phyloP scores from a whole-genome alignment of 2,113 vertebrate genomes.

The Oryzias melastigma region DNA sequence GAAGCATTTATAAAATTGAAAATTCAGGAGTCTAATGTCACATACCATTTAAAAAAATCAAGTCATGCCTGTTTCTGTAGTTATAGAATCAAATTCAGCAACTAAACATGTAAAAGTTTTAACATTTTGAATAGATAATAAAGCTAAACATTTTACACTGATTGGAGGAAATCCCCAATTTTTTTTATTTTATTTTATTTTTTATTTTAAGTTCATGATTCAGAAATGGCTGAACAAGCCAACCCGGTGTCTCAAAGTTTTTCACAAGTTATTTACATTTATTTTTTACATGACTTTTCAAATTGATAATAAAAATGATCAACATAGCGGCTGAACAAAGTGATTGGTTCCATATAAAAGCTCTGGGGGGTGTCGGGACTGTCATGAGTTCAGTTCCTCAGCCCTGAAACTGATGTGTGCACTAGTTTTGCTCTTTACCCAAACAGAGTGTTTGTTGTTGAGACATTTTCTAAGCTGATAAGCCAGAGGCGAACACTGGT shows the following conservation, averaged over 20 bases:
- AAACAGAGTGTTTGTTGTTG: conserved; percentile 72
- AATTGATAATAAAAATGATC: not conserved
- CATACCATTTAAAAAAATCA: not conserved
- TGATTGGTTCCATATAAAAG: conserved; percentile 9
- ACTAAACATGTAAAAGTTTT: too few relatives aligned
- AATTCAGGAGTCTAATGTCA: not conserved
- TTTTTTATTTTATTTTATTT: too few relatives aligned
- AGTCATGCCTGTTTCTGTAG: too few relatives aligned
- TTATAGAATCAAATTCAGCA: too few relatives aligned
- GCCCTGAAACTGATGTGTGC: conserved; percentile 25
- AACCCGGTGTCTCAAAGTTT: not conserved
- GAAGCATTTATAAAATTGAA: not conserved
- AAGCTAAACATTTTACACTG: too few relatives aligned
- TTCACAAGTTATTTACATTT: not conserved
- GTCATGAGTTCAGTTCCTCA: conserved; percentile 40
- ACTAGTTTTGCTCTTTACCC: conserved; percentile 21
- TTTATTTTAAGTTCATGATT: too few relatives aligned
- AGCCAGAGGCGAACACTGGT: conserved; percentile 61
- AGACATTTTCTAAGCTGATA: conserved; percentile 55
- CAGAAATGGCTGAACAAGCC: not conserved
- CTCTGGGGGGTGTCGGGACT: conserved; percentile 6
- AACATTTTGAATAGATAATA: too few relatives aligned
- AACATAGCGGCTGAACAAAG: conserved; percentile 30
- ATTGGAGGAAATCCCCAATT: too few relatives aligned
- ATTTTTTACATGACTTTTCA: not conserved